Base-by-base conservation (phyloP, 2,113 vertebrate species). In the Chionomys nivalis region DNA sequence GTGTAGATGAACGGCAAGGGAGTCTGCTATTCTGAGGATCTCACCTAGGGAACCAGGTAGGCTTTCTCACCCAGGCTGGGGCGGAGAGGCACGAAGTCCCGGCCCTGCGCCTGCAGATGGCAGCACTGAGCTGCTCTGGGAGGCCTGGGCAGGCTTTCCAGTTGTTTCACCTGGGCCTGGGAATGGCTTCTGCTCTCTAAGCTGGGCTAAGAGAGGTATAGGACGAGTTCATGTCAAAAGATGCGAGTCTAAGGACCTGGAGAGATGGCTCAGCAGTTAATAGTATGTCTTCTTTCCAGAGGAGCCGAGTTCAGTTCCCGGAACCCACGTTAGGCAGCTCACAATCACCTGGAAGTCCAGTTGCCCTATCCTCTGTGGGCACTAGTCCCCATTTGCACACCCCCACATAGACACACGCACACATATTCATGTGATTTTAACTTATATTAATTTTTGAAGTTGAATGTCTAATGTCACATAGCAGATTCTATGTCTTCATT, bases 91-190 rank as follows among this genome's bases (percentile, higher is more conserved):
- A 44, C 13, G 42, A 24, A 39, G 9, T 28, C 14, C 0, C 2
- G 2, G 14, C 31, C 24, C 24, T 1, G 16, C 1, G n/a, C 94
- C 97, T 21, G 21, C 97, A 98, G 97, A 90, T 87, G 96, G 97
- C 95, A 97, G 96, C 97, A 96, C 90, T 68, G 96, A 97, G 96
- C 93, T 5, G 7, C 58, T 47, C 47, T 7, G 75, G 61, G 52
- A 24, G 2, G 4, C 49, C 9, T 3, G 23, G 7, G 8, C 1
- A 0, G 0, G 36, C 52, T n/a, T 21, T 4, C 33, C 21, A n/a
- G 33, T 81, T 0, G 1, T 10, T 47, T 10, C 21, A 42, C 44
- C 36, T 17, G 12, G 11, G n/a, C 23, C 63, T 36, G 31, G 33
- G 42, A 49, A 42, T 1, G 6, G 24, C 63, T 90, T 73, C 72